Conservation (phyloP, 2,797 vertebrate genomes). For the Dendrocincla fuliginosa region DNA sequence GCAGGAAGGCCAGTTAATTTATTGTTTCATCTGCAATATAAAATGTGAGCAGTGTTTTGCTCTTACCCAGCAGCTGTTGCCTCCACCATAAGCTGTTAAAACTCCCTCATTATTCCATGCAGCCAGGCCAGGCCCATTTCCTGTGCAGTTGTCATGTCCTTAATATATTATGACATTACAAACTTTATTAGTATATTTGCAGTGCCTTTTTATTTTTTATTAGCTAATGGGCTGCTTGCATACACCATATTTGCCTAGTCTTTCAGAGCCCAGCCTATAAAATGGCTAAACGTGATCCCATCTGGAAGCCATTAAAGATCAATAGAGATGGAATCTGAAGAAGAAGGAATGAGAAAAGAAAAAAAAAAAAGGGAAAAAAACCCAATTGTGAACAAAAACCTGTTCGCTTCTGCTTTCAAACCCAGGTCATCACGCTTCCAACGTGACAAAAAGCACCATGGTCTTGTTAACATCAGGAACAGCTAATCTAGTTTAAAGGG, state of each 20-base stretch:
- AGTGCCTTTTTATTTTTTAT: constrained; percentile 68
- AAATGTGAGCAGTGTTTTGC: constrained; percentile 16
- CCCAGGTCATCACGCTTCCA: constrained; percentile 31
- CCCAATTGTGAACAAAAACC: constrained; percentile 53
- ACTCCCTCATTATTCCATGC: constrained; percentile 33
- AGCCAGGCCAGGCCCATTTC: constrained; percentile 26
- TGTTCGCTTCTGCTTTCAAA: constrained; percentile 71
- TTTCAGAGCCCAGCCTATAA: constrained; percentile 63
- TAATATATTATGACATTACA: constrained; percentile 70
- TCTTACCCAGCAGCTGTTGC: constrained; percentile 16
- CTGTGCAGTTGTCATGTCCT: constrained; percentile 64
- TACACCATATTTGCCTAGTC: constrained; percentile 51
- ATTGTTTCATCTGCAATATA: neutral
- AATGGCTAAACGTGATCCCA: constrained; percentile 65
- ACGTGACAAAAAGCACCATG: constrained; percentile 19
- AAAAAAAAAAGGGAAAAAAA: neutral
- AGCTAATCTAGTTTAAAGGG: constrained; percentile 64
- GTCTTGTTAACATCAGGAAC: constrained; percentile 52
- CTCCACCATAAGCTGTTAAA: constrained; percentile 64
- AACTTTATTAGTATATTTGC: constrained; percentile 71
- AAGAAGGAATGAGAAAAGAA: constrained; percentile 20
- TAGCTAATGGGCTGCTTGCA: constrained; percentile 56
- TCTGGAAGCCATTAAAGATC: constrained; percentile 79
- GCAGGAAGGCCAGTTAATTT: neutral
- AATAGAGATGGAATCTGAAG: constrained; percentile 71